Percentiles rank a stretch among this genome's conserved stretches.
These are phyloP conservation scores for Aix galericulata DNA, from an alignment of 2,113 vertebrate genomes.

Conservation along the genomic window DNA sequence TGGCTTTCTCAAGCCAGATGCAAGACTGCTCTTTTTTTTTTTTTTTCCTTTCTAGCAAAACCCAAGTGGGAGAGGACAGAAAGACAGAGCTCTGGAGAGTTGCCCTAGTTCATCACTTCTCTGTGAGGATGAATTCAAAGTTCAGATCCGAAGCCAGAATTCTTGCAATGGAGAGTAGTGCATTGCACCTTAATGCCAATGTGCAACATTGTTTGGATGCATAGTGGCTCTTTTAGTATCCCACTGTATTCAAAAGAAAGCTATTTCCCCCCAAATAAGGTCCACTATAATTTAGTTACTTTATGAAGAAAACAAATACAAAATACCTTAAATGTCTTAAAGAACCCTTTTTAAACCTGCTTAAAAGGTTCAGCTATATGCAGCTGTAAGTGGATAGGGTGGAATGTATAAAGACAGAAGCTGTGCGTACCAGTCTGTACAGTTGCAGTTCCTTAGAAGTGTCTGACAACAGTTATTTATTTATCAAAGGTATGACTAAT, in stretches of 20 bases:
- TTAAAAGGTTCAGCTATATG: neutral
- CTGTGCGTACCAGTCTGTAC: neutral
- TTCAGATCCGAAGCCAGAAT: neutral
- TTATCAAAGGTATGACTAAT: neutral
- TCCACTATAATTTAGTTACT: neutral
- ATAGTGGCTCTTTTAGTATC: neutral
- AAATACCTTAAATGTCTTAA: neutral
- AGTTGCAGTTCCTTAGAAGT: neutral
- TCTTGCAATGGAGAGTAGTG: neutral
- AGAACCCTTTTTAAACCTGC: neutral
- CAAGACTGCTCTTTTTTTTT: neutral
- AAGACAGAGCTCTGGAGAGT: neutral
- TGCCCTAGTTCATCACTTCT: neutral
- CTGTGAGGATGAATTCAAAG: neutral
- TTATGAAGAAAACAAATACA: neutral
- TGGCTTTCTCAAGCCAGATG: neutral
- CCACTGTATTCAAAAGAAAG: neutral
- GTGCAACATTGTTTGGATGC: rapidly evolving
- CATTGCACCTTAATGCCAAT: neutral
- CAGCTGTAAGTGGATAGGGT: neutral
- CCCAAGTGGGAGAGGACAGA: neutral
- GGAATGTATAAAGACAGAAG: neutral
- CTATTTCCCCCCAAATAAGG: neutral
- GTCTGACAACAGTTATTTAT: neutral
- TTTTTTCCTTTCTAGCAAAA: neutral